Base-by-base conservation (phyloP, 2,113 vertebrate genomes). In the Hippocampus abdominalis region DNA sequence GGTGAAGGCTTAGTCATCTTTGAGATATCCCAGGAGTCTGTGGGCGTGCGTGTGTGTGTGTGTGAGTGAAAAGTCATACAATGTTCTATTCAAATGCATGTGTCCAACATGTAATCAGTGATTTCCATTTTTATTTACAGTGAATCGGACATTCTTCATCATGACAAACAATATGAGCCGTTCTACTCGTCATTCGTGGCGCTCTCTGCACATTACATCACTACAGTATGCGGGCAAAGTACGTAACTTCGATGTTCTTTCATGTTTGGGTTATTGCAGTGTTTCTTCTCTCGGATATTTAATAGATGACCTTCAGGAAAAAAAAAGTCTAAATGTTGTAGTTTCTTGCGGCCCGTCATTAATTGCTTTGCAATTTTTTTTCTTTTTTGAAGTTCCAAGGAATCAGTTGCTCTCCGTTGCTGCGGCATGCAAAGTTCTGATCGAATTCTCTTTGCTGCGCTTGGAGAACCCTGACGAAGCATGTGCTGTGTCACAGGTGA, bases 131-230 rank as follows among this genome's bases (percentile, higher is more conserved):
- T 61, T 40, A 0, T 88, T 80, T 84, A 49, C 90, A 99, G 97
- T 81, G 96, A 97, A 79, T 94, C 94, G 6, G 96, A 99, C 87
- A 98, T 99, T 90, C 91, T 99, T 88, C 95, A 95, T 84, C 97
- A 99, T 0, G 97, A 99, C 92, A 99, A 99, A 90, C 97, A 98
- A 71, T 98, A 98, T 3, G 97, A 99, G 91, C 97, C 97, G 2
- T 99, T 99, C 90, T 99, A 99, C 92, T 99, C 97, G 0, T 99
- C 97, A 32, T 99, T 99, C 1, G 94, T 98, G 87, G 97, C 97
- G 1, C 96, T 99, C 69, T 97, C 97, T 78, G 97, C 97, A 1
- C 97, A 99, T 92, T 99, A 99, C 91, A 97, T 99, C 91, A 97
- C 96, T 81, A 98, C 97, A 57, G 95, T 98, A 70, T 98, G 96